These are phyloP conservation scores for Tilapia sparmanii DNA, from an alignment of 2,113 vertebrate species.

Conservation along the genomic window DNA sequence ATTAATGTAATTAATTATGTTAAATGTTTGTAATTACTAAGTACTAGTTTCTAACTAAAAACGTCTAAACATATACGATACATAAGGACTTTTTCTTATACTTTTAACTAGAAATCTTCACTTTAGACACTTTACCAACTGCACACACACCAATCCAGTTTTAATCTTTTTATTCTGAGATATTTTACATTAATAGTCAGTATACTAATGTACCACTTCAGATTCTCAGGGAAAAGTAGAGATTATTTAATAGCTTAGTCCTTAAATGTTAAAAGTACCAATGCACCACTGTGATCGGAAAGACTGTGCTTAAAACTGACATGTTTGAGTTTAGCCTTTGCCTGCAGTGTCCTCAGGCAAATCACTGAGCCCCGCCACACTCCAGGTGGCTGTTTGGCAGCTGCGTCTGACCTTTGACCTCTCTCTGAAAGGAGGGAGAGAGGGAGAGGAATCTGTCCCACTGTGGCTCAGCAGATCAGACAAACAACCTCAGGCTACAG, in stretches of 20 bases:
- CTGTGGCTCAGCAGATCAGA: constrained; percentile 7
- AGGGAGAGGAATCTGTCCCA: neutral
- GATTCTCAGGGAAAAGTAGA: neutral
- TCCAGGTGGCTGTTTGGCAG: neutral
- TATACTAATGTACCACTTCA: neutral
- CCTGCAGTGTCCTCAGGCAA: neutral
- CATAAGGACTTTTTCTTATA: neutral
- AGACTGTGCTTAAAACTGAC: neutral
- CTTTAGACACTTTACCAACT: neutral
- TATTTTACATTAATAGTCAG: neutral
- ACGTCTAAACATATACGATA: neutral
- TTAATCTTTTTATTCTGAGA: neutral
- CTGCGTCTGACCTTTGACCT: constrained; percentile 20
- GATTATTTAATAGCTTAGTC: neutral
- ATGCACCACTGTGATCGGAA: neutral
- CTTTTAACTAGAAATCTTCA: neutral
- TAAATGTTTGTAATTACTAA: neutral
- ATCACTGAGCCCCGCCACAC: neutral
- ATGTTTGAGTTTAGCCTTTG: neutral
- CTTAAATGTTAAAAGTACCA: neutral
- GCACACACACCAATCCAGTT: neutral
- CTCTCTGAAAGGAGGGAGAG: neutral
- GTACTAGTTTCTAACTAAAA: neutral
- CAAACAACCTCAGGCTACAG: neutral
- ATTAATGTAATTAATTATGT: neutral